Base-by-base conservation (phyloP, 2,113 vertebrate species). In the Neotoma lepida region DNA sequence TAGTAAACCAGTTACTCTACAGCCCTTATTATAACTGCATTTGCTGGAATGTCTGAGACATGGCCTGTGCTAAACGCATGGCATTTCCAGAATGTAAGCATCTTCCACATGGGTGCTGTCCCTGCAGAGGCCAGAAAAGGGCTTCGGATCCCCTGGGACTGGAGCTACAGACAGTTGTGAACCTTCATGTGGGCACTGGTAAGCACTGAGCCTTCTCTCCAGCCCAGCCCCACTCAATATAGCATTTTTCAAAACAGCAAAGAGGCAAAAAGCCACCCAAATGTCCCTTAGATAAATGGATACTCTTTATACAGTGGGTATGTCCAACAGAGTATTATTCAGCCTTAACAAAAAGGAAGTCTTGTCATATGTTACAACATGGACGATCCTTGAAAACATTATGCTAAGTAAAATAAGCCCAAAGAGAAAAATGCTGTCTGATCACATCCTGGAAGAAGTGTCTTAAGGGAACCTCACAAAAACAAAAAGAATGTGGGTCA, bases 1-100 rank as follows among this genome's bases (percentile, higher is more conserved):
- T 3, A 28, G 84, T 39, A 78, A 44, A 74, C 86, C 20, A 44
- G 33, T 35, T 46, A 77, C 49, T 61, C 33, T 44, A 73, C 58
- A 91, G 71, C 2, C 58, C 81, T 54, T 70, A 46, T 33, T 68
- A 71, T 73, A 77, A 86, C 70, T 88, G 84, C 4, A 0, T 61
- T 95, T 51, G 54, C 39, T 86, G 35, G 33, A 82, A 93, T 4
- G 2, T 74, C 44, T 80, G 71, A 97, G 71, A 68, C 28, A 15
- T 91, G 30, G 39, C 18, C 49, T 71, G 2, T 44, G 28, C 58
- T 58, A 88, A 33, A 51, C 46, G 51, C 66, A 51, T 64, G 56
- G 46, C 54, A 86, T 70, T 74, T 94, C 78, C n/a, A 78, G 89
- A 94, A 94, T 70, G 58, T 80, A 56, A 58, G 78, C 20, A 39